Percentiles rank a stretch among this genome's conserved stretches.
Evolutionary conservation across 1,140 invertebrate species (phyloP).

Genomic region (Neodiprion fabricii): DNA sequence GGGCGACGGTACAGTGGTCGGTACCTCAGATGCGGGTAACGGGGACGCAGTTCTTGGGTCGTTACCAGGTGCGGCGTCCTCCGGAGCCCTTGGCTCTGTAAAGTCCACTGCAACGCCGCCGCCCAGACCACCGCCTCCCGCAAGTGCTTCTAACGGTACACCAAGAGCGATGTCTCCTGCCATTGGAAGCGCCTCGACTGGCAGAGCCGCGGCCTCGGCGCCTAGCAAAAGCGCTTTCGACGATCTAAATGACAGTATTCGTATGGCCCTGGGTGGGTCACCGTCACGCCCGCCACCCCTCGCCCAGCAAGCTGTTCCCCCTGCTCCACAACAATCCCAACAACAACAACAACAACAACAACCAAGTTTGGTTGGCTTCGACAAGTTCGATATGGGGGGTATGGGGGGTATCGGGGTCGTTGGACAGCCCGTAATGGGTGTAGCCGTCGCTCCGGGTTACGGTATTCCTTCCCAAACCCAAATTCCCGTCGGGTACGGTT

Average conservation of each 20-base stretch:
- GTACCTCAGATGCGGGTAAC: constrained; percentile 38
- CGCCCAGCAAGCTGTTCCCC: constrained; percentile 48
- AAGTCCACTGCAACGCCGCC: constrained; percentile 59
- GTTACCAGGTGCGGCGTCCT: constrained; percentile 39
- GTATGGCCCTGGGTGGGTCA: constrained; percentile 71
- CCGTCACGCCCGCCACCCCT: constrained; percentile 60
- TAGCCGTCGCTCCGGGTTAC: constrained; percentile 40
- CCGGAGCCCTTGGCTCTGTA: constrained; percentile 38
- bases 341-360: constrained; percentile 35
- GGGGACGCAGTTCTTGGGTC: constrained; percentile 41
- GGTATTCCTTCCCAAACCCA: constrained; percentile 50
- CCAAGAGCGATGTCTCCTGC: constrained; percentile 59
- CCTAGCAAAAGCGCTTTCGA: constrained; percentile 72
- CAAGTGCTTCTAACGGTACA: constrained; percentile 55
- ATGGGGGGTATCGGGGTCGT: constrained; percentile 21
- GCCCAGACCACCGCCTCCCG: constrained; percentile 62
- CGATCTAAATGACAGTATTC: constrained; percentile 74
- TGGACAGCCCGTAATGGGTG: constrained; percentile 39
- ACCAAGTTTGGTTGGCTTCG: constrained; percentile 45
- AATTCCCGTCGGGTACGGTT: constrained; percentile 64
- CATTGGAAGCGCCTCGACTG: constrained; percentile 40
- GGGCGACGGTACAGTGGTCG: constrained; percentile 53
- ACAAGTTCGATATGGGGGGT: constrained; percentile 34
- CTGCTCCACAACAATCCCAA: constrained; percentile 28
- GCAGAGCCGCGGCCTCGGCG: constrained; percentile 49